These are phyloP conservation scores for Melikaiella ostensackeni DNA, from an alignment of 2,888 invertebrate genomes.

Conservation along the genomic window DNA sequence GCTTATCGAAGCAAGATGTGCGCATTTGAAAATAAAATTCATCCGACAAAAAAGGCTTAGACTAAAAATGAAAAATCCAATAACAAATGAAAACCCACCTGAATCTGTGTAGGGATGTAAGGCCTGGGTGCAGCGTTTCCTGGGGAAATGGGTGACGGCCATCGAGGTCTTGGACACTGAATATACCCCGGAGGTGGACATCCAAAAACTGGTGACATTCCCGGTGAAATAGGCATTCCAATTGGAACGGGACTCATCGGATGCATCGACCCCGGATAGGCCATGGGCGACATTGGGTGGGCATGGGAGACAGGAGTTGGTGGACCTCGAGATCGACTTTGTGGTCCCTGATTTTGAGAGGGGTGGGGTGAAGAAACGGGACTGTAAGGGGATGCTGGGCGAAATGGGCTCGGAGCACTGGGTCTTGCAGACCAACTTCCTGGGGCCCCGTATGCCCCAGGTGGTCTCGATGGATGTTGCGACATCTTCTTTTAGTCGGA, in stretches of 20 bases:
- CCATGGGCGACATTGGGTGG: constrained; percentile 79
- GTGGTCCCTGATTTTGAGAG: constrained; percentile 50
- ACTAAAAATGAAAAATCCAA: too few relatives aligned
- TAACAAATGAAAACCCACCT: constrained; percentile 71
- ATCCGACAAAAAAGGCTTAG: too few relatives aligned
- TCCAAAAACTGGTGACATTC: constrained; percentile 80
- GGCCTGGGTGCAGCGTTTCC: constrained; percentile 77
- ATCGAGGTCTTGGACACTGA: constrained; percentile 84
- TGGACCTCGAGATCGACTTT: constrained; percentile 58
- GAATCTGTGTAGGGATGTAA: constrained; percentile 78
- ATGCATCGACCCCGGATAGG: constrained; percentile 76
- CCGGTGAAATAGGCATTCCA: constrained; percentile 84
- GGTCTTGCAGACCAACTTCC: constrained; percentile 72
- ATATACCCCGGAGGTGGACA: constrained; percentile 77
- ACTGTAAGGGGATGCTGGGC: constrained; percentile 87
- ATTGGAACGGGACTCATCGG: constrained; percentile 78
- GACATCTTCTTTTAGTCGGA: constrained; percentile 65
- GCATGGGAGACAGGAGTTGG: constrained; percentile 56
- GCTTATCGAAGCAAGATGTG: too few relatives aligned
- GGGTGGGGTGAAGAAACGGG: constrained; percentile 82
- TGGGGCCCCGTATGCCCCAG: constrained; percentile 48
- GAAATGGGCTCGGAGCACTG: constrained; percentile 83
- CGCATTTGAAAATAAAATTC: too few relatives aligned
- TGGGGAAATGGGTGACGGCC: constrained; percentile 80
- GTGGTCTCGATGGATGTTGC: constrained; percentile 64